Conservation (phyloP, 2,113 vertebrate genomes). For the Takifugu flavidus region DNA sequence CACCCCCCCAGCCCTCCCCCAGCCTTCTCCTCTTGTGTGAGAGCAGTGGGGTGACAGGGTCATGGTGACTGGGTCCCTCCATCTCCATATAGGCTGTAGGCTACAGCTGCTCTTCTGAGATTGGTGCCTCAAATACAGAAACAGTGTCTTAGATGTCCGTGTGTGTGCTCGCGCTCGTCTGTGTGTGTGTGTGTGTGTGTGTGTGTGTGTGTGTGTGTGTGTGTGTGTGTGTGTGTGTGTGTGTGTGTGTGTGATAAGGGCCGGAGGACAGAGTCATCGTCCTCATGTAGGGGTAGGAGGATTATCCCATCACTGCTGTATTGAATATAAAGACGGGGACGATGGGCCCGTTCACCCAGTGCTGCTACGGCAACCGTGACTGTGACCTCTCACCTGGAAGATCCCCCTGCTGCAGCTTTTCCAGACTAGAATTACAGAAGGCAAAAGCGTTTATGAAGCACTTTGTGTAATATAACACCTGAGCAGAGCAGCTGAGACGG, state of each 20-base stretch:
- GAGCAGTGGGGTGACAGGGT: conserved; percentile 62
- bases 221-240: conserved; percentile 47
- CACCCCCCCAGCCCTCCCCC: conserved; percentile 39
- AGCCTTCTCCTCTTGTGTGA: conserved; percentile 52
- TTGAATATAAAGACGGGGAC: conserved; percentile 60
- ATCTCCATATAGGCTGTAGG: conserved; percentile 76
- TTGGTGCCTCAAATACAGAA: conserved; percentile 70
- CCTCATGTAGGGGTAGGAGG: conserved; percentile 58
- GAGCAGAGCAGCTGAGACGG: too few relatives aligned
- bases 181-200: conserved; percentile 49
- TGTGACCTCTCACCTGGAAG: conserved; percentile 36
- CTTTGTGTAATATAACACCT: too few relatives aligned
- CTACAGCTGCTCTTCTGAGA: conserved; percentile 75
- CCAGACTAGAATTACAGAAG: too few relatives aligned
- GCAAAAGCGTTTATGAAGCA: too few relatives aligned
- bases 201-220: conserved; percentile 52
- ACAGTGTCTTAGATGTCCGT: conserved; percentile 60
- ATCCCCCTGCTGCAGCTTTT: not conserved
- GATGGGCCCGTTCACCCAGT: conserved; percentile 47
- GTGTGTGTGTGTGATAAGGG: conserved; percentile 64
- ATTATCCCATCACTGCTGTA: conserved; percentile 66
- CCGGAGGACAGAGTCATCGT: conserved; percentile 62
- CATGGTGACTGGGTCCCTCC: conserved; percentile 68
- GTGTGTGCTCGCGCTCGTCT: conserved; percentile 24
- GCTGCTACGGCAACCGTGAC: conserved; percentile 8